Base-by-base conservation (phyloP, 2,113 vertebrate genomes). In the Erpornis zantholeuca region DNA sequence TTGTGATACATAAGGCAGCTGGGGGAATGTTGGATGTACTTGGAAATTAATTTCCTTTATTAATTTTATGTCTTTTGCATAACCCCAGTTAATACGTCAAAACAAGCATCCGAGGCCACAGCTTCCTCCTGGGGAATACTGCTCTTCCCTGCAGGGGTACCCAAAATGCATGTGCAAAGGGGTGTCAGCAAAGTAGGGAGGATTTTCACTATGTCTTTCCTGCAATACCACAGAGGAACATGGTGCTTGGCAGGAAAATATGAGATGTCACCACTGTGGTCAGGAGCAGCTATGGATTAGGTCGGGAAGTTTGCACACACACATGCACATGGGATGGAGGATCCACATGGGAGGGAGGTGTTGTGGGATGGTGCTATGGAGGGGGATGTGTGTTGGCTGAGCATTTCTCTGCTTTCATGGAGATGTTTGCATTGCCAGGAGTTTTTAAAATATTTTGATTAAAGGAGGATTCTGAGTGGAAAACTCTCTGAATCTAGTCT, bases 41-140 rank as follows among this genome's bases (percentile, higher is more conserved):
- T 96, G 71, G 84, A 96, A 90, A 92, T 96, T 96, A 88, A 86
- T 96, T 96, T 96, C 79, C 71, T 90, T 63, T 45, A 82, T 82
- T 56, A 85, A 81, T 95, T 95, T 96, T 59, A 29, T 79, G 84
- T 92, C 63, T 86, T 91, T 95, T 88, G 75, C 71, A 7, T 82
- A 70, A 47, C 25, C 63, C 33, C 70, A 66, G 66, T 91, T 94
- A 86, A 82, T 88, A 65, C 1, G 9, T 69, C 82, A 92, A 82
- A 95, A 93, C 1, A 9, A 93, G 66, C 59, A 50, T 82, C 81
- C 49, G 66, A 80, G 63, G 73, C 84, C 3, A 0, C 44, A 80
- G 63, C 66, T 87, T 82, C 66, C 64, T 90, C 3, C 42, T 21
- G 50, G 52, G 79, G 15, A 12, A 24, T 56, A 7, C 60, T 80